Base-by-base conservation (phyloP, 1,140 invertebrate species). In the Potamilus streckersoni region DNA sequence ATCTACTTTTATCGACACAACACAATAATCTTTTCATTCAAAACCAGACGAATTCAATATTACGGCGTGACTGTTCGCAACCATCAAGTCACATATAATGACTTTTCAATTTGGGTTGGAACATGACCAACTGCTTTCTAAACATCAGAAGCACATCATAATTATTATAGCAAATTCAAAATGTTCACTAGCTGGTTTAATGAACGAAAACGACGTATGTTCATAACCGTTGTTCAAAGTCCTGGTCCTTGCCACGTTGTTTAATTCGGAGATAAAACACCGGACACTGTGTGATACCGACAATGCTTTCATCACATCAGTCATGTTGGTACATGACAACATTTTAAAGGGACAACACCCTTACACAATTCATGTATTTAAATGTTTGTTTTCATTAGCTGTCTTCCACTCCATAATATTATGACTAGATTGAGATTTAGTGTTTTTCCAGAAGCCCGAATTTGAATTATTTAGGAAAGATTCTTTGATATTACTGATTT, bases 181-280 rank as follows among this genome's bases (percentile, higher is more conserved):
- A 23, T 27, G 59, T 79, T 74, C 68, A 23, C 31, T 74, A 65
- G 68, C 63, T 79, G 77, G 72, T 79, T 68, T 79, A 67, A 27
- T 76, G 19, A 31, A 71, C 66, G 55, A 55, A 2, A 78, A 70
- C 60, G 70, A 70, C 11, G 74, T 73, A 20, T 62, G 13, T 62
- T 59, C 65, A 2, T 38, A 38, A 27, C 58, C 55, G 61, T 63
- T 74, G 62, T 15, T 27, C 60, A 71, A 31, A 56, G 71, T 59
- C 66, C 2, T 65, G 69, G 57, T 73, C 73, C 27, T 60, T 78
- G 15, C 67, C n/a, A 12, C 15, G 55, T 62, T 62, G 19, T 75
- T 63, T 64, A 6, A 57, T 16, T 14, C 31, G 14, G 56, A 66
- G 27, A n/a, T 69, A 16, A 15, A 68, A 20, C 69, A 74, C 16